These are phyloP conservation scores for Sphaeramia orbicularis DNA, from an alignment of 2,797 vertebrate species.

Conservation along the genomic window DNA sequence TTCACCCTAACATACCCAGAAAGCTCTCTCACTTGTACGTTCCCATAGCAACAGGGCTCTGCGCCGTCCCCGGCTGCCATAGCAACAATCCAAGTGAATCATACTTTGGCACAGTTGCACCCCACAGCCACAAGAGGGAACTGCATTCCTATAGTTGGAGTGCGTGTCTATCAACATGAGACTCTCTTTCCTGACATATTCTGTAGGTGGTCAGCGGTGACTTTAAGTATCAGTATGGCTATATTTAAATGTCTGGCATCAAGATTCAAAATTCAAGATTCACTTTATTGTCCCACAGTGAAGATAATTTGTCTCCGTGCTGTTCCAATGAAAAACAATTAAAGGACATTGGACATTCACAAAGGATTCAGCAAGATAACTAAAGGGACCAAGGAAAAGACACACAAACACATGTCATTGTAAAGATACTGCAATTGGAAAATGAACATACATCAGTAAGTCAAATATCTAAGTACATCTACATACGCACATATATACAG, in stretches of 20 bases:
- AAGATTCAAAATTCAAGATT: too few relatives aligned
- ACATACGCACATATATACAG: too few relatives aligned
- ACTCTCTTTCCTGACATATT: not conserved
- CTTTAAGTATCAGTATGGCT: not conserved
- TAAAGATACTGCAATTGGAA: too few relatives aligned
- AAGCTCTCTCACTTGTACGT: constrained; percentile 77
- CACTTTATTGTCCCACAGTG: too few relatives aligned
- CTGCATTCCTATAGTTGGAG: constrained; percentile 49
- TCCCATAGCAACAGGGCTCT: constrained; percentile 86
- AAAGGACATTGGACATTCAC: too few relatives aligned
- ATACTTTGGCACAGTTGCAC: constrained; percentile 66
- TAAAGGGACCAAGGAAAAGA: too few relatives aligned
- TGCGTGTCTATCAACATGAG: constrained; percentile 6
- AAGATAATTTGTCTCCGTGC: too few relatives aligned
- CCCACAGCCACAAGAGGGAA: constrained; percentile 78
- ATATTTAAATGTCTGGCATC: constrained; percentile 15
- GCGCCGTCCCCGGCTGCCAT: constrained; percentile 84
- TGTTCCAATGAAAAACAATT: too few relatives aligned
- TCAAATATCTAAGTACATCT: too few relatives aligned
- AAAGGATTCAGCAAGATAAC: too few relatives aligned
- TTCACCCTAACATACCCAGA: constrained; percentile 71
- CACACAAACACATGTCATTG: too few relatives aligned
- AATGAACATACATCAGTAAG: too few relatives aligned
- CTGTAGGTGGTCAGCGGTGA: not conserved
- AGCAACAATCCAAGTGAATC: constrained; percentile 80